phyloP scores from a whole-genome alignment of 2,113 vertebrate genomes.

The Gymnorhina tibicen region DNA sequence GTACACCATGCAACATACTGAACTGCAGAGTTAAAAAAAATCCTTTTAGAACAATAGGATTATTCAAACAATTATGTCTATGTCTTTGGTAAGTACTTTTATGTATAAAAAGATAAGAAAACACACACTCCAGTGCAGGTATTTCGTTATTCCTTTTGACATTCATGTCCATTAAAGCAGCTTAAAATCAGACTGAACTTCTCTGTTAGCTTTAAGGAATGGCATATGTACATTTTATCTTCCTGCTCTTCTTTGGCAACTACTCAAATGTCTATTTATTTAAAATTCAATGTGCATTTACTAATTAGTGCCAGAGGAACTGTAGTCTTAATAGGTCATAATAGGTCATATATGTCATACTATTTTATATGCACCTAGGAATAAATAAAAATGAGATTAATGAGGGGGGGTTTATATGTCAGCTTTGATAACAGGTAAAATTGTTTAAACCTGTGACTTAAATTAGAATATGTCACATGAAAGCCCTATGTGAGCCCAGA shows the following conservation, averaged over 20 bases:
- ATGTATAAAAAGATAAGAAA: not conserved
- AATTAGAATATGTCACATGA: not conserved
- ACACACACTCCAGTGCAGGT: not conserved
- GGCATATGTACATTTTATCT: not conserved
- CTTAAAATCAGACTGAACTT: slow-evolving; percentile 12
- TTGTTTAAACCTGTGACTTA: not conserved
- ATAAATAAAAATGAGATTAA: slow-evolving; percentile 5
- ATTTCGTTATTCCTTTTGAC: slow-evolving; percentile 24
- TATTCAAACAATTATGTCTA: not conserved
- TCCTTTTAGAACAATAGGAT: not conserved
- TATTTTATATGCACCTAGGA: not conserved
- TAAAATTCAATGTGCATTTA: slow-evolving; percentile 45
- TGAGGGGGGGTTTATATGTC: not conserved
- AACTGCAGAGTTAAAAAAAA: not conserved
- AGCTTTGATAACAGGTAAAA: not conserved
- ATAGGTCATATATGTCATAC: not conserved
- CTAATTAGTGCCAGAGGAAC: slow-evolving; percentile 34
- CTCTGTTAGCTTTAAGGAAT: slow-evolving; percentile 1
- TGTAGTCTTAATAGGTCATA: slow-evolving; percentile 32
- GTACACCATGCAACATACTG: not conserved
- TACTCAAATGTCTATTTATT: not conserved
- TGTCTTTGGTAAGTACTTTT: not conserved
- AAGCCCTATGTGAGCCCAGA: not conserved
- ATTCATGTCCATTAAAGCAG: not conserved
- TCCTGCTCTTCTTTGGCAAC: not conserved